A percentile compares a stretch with the other conserved stretches of the same genome.
These are phyloP conservation scores for Listronotus oregonensis DNA, from an alignment of 1,140 invertebrate genomes.

Conservation along the genomic window DNA sequence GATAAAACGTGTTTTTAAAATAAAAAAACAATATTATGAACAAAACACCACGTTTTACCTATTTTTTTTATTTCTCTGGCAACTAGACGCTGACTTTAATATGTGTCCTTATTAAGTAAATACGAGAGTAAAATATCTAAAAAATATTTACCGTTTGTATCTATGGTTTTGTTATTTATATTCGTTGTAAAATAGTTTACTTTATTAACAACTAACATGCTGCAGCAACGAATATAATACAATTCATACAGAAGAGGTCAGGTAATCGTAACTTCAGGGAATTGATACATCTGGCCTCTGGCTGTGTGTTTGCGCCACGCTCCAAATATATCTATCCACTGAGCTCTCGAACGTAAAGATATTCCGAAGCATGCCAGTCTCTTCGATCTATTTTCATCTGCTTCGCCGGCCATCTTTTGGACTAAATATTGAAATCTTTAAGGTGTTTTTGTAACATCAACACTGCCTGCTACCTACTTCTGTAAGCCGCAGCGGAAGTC, in stretches of 20 bases:
- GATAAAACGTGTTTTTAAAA: too few relatives aligned
- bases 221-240: too few relatives aligned
- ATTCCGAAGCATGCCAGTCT: slow-evolving; percentile 13
- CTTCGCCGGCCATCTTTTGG: slow-evolving; percentile 26
- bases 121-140: too few relatives aligned
- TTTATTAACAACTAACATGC: too few relatives aligned
- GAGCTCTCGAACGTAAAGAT: slow-evolving; percentile 19
- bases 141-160: too few relatives aligned
- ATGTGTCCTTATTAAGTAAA: too few relatives aligned
- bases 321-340: slow-evolving; percentile 34
- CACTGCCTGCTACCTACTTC: slow-evolving; percentile 15
- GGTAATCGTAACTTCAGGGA: slow-evolving; percentile 18
- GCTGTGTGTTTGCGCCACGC: slow-evolving; percentile 19
- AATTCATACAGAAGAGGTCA: slow-evolving; percentile 1
- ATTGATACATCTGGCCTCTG: slow-evolving; percentile 22
- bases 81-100: too few relatives aligned
- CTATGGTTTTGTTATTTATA: too few relatives aligned
- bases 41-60: too few relatives aligned
- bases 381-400: slow-evolving; percentile 34
- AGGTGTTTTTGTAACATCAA: slow-evolving; percentile 24
- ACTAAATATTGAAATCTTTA: slow-evolving; percentile 33
- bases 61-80: too few relatives aligned
- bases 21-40: too few relatives aligned
- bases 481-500: slow-evolving; percentile 13
- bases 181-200: too few relatives aligned